Conservation (phyloP, 2,888 invertebrate species). For the Palloptera scutellata region DNA sequence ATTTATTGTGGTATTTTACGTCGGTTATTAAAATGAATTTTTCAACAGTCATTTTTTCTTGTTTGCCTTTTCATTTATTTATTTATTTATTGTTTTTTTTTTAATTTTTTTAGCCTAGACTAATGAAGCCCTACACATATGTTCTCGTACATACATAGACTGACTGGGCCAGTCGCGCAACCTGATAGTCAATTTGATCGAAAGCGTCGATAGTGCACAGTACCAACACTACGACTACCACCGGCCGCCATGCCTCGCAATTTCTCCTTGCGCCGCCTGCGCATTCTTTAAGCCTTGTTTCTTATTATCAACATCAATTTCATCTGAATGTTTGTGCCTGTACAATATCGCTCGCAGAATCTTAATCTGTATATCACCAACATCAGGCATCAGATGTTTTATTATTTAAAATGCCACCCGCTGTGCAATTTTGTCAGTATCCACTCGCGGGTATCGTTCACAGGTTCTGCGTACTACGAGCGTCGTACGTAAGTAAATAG, state of each 20-base stretch:
- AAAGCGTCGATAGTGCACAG: constrained; percentile 61
- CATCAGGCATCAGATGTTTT: constrained; percentile 33
- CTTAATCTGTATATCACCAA: constrained; percentile 24
- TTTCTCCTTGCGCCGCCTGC: not conserved
- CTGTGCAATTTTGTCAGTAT: constrained; percentile 40
- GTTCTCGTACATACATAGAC: not conserved
- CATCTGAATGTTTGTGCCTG: too few relatives aligned
- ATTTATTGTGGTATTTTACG: constrained; percentile 63
- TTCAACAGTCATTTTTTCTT: constrained; percentile 36
- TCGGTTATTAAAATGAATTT: constrained; percentile 62
- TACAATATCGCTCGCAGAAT: too few relatives aligned
- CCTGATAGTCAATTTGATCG: constrained; percentile 60
- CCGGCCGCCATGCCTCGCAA: not conserved
- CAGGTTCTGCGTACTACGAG: too few relatives aligned
- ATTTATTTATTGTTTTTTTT: not conserved
- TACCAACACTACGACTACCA: too few relatives aligned
- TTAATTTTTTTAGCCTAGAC: constrained; percentile 14
- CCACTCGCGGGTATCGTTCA: not conserved
- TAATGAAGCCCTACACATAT: not conserved
- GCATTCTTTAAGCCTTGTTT: not conserved
- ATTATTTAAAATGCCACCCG: constrained; percentile 49
- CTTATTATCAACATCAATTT: constrained; percentile 14
- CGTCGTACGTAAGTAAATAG: too few relatives aligned
- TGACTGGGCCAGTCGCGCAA: constrained; percentile 34
- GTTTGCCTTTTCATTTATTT: constrained; percentile 4